Base-by-base conservation (phyloP, 2,113 vertebrate species). In the Hemicordylus capensis region DNA sequence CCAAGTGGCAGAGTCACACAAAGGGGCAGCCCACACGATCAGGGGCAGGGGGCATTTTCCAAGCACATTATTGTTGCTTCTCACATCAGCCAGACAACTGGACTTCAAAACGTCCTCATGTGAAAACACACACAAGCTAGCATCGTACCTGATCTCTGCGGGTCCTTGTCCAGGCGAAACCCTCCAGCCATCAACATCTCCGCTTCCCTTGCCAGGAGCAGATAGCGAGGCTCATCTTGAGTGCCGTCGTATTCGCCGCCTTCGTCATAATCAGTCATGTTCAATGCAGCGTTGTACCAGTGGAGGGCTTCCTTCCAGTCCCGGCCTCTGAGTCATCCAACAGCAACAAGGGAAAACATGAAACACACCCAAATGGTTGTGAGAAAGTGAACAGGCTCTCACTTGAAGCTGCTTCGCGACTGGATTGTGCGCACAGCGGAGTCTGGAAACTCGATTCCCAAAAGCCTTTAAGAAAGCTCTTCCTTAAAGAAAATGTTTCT, bases 241-340 rank as follows among this genome's bases (percentile, higher is more conserved):
- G 97, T 98, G 59, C 98, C 98, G 0, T 99, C 98, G 0, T 97
- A 99, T 94, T 99, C 98, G 4, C 99, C 99, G 0, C 98, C 98
- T 80, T 99, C 98, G 0, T 99, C 99, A 0, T 96, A 98, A 88
- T 99, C 99, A 0, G 95, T 98, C 94, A 97, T 99, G 93, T 98
- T 98, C 76, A 99, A 91, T 0, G 94, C 98, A 0, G 93, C 93
- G 11, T 95, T 93, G 81, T 99, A 99, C 98, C 98, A 99, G 89
- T 88, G 93, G 54, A 99, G 86, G 0, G 99, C 98, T 83, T 98
- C 96, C 7, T 90, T 87, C 99, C 99, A 99, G 90, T 98, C 95
- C 90, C 64, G 97, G 66, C 85, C 91, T 90, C 99, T 99, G 80
- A 39, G 20, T 81, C 26, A 37, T 4, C 80, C 74, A 85, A 79